Evolutionary conservation across 2,888 invertebrate species (phyloP).

Genomic region (Campopleginae sp.): DNA sequence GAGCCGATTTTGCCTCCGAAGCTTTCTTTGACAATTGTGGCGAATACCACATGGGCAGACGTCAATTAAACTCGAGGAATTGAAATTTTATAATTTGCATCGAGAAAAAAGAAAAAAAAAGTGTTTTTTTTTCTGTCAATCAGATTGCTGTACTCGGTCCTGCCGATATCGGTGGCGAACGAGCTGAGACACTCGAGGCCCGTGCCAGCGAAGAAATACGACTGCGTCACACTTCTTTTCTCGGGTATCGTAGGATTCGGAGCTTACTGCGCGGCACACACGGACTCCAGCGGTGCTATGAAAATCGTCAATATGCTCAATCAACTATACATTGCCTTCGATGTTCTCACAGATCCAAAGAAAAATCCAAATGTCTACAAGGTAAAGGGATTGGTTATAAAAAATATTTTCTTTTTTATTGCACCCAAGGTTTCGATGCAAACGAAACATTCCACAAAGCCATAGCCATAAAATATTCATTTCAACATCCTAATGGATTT

Average conservation of each 20-base stretch:
- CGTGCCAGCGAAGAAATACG: slow-evolving; percentile 95
- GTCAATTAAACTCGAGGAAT: neutral
- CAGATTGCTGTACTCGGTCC: slow-evolving; percentile 96
- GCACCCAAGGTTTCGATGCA: neutral
- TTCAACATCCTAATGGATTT: neutral
- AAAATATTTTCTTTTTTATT: slow-evolving; percentile 8
- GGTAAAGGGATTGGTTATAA: slow-evolving; percentile 82
- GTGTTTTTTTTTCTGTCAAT: slow-evolving; percentile 24
- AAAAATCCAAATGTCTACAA: slow-evolving; percentile 97
- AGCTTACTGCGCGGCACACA: slow-evolving; percentile 95
- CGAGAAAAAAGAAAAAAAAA: neutral
- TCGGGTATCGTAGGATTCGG: slow-evolving; percentile 97
- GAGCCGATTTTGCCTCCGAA: neutral
- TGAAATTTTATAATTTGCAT: neutral
- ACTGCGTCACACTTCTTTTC: slow-evolving; percentile 96
- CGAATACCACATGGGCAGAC: neutral
- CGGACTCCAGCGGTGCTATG: slow-evolving; percentile 97
- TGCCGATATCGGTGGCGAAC: slow-evolving; percentile 97
- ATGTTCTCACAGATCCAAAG: slow-evolving; percentile 96
- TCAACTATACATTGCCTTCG: slow-evolving; percentile 96
- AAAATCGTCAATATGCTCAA: slow-evolving; percentile 98
- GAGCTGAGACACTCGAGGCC: slow-evolving; percentile 96
- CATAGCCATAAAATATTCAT: neutral
- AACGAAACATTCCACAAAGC: neutral
- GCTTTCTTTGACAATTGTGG: neutral